Conservation (phyloP, 2,797 vertebrate species). For the Leucoraja ocellata region DNA sequence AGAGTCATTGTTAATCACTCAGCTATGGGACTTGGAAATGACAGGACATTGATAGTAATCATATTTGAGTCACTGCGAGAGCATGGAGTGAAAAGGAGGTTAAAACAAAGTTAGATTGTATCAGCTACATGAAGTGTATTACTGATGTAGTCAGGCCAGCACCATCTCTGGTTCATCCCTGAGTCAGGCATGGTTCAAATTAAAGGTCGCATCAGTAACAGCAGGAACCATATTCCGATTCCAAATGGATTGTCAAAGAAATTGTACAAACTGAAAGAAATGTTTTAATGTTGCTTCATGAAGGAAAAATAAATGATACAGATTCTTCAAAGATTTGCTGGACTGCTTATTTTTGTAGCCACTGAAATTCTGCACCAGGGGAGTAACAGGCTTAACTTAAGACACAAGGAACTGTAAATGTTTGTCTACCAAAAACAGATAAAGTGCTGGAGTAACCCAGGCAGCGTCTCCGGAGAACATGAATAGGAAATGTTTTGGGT, state of each 20-base stretch:
- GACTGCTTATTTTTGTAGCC: neutral
- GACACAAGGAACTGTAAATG: too few relatives aligned
- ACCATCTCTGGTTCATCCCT: conserved; percentile 29
- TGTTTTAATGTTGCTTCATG: conserved; percentile 13
- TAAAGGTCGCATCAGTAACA: conserved; percentile 6
- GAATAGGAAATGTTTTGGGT: too few relatives aligned
- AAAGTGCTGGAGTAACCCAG: too few relatives aligned
- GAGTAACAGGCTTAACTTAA: neutral
- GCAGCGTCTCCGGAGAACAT: too few relatives aligned
- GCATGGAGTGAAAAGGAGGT: neutral
- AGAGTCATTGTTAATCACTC: neutral
- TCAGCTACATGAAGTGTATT: neutral
- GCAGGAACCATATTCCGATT: neutral
- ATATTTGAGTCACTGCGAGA: neutral
- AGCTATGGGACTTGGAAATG: neutral
- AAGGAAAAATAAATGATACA: neutral
- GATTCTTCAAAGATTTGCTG: conserved; percentile 10
- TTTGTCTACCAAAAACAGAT: too few relatives aligned
- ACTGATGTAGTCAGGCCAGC: neutral
- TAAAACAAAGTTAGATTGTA: neutral
- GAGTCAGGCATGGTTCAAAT: conserved; percentile 13
- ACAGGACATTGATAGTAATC: too few relatives aligned
- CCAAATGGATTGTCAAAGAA: neutral
- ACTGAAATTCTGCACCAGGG: neutral
- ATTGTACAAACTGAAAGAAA: conserved; percentile 9